Base-by-base conservation (phyloP, 1,140 invertebrate genomes). In the Neotoxoptera formosana region DNA sequence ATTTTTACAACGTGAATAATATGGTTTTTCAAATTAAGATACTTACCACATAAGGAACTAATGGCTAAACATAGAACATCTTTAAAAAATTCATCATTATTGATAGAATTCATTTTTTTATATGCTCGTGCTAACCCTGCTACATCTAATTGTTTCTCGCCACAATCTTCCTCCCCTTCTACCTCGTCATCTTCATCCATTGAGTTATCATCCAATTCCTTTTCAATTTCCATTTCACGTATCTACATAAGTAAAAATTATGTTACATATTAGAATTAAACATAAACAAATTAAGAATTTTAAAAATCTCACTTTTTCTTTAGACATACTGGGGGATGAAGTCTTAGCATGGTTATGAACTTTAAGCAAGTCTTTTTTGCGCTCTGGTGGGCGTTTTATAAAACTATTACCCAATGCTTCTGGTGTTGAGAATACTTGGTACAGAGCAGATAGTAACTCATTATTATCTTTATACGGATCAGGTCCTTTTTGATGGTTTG, bases 171-270 rank as follows among this genome's bases (percentile, higher is more conserved):
- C 0, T 94, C n/a, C 34, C 51, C 89, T 7, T 94, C 60, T 53
- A 67, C 60, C 0, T 47, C 47, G 20, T 90, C 36, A 9, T 76
- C 41, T 48, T 94, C 94, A 93, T 95, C 96, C 90, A 96, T 96
- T 94, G 97, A 96, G 94, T 98, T 97, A 94, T 97, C 96, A 95
- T 98, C 97, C 95, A 98, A 98, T 94, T 98, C 98, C 94, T 96
- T 96, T 95, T 98, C 98, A 84, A 97, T 97, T 95, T 98, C 97
- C 48, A 97, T 95, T 34, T 96, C 96, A 91, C 97, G 95, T 30
- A 94, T 53, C 93, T 94, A 34, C n/a, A 41, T 7, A 53, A 17
- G 25, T n/a, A 91, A 41, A 23, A 94, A 21, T 76, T 36, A 90
- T n/a, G n/a, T 56, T 45, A 34, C 30, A 45, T 48, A 53, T 25